Base-by-base conservation (phyloP, 2,113 vertebrate species). In the Limanda limanda region DNA sequence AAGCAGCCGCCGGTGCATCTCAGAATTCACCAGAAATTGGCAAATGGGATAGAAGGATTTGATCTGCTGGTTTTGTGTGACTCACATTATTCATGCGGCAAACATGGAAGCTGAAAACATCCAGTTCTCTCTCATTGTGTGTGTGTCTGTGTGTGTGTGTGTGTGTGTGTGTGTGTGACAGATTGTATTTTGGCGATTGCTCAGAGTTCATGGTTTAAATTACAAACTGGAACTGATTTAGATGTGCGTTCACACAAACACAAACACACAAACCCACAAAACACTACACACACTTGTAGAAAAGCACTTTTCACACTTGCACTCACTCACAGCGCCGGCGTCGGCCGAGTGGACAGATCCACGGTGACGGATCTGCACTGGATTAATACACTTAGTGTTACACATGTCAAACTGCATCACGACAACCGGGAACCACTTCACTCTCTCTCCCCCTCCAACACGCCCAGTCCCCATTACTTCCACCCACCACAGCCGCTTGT, bases 381-480 rank as follows among this genome's bases (percentile, higher is more conserved):
- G 82, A 81, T 85, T 85, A 87, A 82, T 78, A 76, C 71, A 83
- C 73, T 83, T 48, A 67, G 68, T 68, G 66, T 77, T 78, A 59
- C 71, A 67, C 82, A 80, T 79, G 85, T 85, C 69, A 76, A 52
- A 65, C 77, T 71, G 55, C 74, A 83, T 82, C 68, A 72, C 63
- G 35, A 61, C 80, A 37, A 68, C 55, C 71, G 63, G 51, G 51
- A 76, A 66, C 52, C 52, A 42, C 76, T 51, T 83, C 45, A 66
- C 40, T 24, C 64, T 63, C 21, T 27, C 18, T 69, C 58, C 37
- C 58, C 51, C 25, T 79, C 35, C 1, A 13, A 42, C 12, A 42
- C 10, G 13, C 40, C 11, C 40, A 3, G 40, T 42, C 40, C 40
- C 1, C 55, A 73, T 72, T 59, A 75, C 76, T 76, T 74, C 55